Evolutionary conservation across 2,888 invertebrate genomes (phyloP), one percentile per base, ranked within the genome.

Genomic region (Luperina testacea): DNA sequence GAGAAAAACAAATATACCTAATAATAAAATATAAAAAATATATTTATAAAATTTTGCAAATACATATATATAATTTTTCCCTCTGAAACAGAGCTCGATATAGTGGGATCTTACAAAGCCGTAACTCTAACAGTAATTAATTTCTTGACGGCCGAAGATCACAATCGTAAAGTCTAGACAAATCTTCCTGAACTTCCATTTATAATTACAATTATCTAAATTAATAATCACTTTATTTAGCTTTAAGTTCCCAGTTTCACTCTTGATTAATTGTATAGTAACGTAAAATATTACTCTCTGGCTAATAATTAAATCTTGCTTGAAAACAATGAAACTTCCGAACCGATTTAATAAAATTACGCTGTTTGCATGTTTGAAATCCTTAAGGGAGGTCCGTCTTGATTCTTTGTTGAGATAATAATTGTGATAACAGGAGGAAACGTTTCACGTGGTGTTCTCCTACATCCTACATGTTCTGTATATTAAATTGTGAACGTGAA

Each of bases 121-220:
- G 51, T 72, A 61, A 74, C 45, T 83, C 63, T 59, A 48, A 72
- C 32, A 59, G 38, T 80, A 69, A 80, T 65, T 72, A 75, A 75
- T 80, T 84, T 72, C 53, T 38, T 15, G 27, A 84, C 53, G 27
- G 63, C 27, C 38, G 15, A 67, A 42, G 71, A 83, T 77, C 15
- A 32, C 9, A 42, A 77, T 82, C 64, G 38, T 73, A 63, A 38
- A 65, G 32, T 74, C 72, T 83, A 81, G 64, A 77, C 69, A 67
- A 57, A 72, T 75, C 69, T 70, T 77, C 72, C 82, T 69, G 42
- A 24, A 72, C 57, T 69, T 51, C 42, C 20, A 72, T 59, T 68
- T 72, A 77, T 72, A 85, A 74, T 63, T 59, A 82, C 17, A 68
- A 77, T 68, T 69, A 81, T 83, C 82, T 77, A 15, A 81, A 81